Conservation (phyloP, 2,113 vertebrate genomes). For the Melozone crissalis region DNA sequence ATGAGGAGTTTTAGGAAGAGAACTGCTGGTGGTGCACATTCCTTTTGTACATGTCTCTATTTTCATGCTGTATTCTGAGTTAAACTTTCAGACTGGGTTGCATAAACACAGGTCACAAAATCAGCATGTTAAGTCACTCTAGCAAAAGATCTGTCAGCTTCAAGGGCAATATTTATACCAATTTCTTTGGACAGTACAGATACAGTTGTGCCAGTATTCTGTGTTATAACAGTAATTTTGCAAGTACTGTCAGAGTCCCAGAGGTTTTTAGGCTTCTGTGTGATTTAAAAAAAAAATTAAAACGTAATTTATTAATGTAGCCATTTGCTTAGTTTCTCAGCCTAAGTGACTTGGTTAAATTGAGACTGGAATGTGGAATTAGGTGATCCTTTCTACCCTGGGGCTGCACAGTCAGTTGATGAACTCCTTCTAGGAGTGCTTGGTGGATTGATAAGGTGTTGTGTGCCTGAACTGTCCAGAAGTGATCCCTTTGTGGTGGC, state of each 20-base stretch:
- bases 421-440: background rate
- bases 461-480: background rate
- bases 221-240: background rate
- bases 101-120: conserved; percentile 18
- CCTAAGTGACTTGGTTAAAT: background rate
- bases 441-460: background rate
- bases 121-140: background rate
- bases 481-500: background rate
- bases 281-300: background rate
- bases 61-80: background rate
- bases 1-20: background rate
- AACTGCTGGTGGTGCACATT: conserved; percentile 37
- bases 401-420: background rate
- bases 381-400: background rate
- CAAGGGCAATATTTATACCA: background rate
- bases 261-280: background rate
- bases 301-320: background rate
- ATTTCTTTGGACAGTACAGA: background rate
- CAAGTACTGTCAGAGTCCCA: background rate
- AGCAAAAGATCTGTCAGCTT: background rate
- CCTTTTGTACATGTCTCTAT: conserved; percentile 6
- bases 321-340: background rate
- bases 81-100: conserved; percentile 10
- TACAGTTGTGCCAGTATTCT: background rate
- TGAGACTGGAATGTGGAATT: background rate